Evolutionary conservation across 2,797 vertebrate species (phyloP).

Genomic region (Aselliscus stoliczkanus): DNA sequence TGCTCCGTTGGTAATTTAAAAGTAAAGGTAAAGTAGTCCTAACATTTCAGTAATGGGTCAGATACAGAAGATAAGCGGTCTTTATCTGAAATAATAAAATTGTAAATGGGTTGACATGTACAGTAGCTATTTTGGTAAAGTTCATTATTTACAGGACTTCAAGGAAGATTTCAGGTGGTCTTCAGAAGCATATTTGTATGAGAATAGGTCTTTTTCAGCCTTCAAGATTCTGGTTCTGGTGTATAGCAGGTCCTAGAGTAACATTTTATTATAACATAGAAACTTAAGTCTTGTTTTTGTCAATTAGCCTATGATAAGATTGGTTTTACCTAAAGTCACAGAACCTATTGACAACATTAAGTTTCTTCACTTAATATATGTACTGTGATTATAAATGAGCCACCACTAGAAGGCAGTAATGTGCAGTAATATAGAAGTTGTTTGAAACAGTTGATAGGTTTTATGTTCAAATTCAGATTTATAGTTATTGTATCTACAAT

Average conservation of each 20-base stretch:
- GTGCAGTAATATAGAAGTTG: neutral
- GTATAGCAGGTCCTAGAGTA: neutral
- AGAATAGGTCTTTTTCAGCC: neutral
- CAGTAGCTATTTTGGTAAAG: neutral
- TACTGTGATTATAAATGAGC: neutral
- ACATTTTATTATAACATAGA: neutral
- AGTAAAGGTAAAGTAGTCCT: neutral
- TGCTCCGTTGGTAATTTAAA: slow-evolving; percentile 17
- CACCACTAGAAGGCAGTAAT: neutral
- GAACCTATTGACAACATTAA: neutral
- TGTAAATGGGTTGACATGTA: neutral
- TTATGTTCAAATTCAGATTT: slow-evolving; percentile 20
- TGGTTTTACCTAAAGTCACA: neutral
- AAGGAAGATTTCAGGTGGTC: neutral
- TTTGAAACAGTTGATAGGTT: neutral
- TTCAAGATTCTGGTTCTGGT: neutral
- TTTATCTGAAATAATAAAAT: neutral
- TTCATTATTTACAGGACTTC: neutral
- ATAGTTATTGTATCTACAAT: neutral
- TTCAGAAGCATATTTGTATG: neutral
- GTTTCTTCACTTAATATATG: neutral
- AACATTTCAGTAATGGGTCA: neutral
- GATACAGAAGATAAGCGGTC: neutral
- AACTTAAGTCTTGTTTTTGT: neutral
- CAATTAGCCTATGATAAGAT: neutral